Base-by-base conservation (phyloP, 2,113 vertebrate species). In the Maccullochella peelii region DNA sequence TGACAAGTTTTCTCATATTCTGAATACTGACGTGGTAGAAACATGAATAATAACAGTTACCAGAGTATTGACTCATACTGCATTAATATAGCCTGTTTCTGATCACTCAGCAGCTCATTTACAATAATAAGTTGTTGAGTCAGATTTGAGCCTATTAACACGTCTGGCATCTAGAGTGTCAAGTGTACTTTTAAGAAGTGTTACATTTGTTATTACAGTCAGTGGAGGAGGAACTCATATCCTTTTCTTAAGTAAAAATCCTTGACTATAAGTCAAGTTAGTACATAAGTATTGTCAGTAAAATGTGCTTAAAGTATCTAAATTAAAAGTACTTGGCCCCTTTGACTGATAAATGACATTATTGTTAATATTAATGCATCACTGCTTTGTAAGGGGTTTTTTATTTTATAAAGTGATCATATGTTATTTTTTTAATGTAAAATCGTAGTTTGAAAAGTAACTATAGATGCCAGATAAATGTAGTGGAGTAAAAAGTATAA, bases 61-160 rank as follows among this genome's bases (percentile, higher is more conserved):
- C 18, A 50, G 40, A 30, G 36, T 15, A 23, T 21, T 50, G 70
- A 73, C 83, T 80, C 54, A 61, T 30, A 65, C 55, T 73, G 58
- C 58, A 10, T 72, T 10, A 36, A 65, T 49, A 66, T 67, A 38
- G 14, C 61, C n/a, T 75, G 44, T 61, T 38, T 21, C 47, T 58
- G 18, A 78, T 65, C 47, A 69, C 42, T 62, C 70, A 25, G 54
- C 25, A 59, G 49, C 70, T 83, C 44, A 67, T 75, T 85, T 72
- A 72, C 38, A 83, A 23, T 25, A 38, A 79, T 61, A 54, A 15
- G 11, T 38, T 79, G 66, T 25, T 47, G 30, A 79, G 36, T 69
- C 25, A 23, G 62, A 80, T 72, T 73, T 73, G 4, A 50, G 63
- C 47, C 49, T 33, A 4, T 33, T 33, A n/a, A 63, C 61, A 36